These are phyloP conservation scores for Cerastoderma edule DNA, from an alignment of 2,888 invertebrate species.

Conservation along the genomic window DNA sequence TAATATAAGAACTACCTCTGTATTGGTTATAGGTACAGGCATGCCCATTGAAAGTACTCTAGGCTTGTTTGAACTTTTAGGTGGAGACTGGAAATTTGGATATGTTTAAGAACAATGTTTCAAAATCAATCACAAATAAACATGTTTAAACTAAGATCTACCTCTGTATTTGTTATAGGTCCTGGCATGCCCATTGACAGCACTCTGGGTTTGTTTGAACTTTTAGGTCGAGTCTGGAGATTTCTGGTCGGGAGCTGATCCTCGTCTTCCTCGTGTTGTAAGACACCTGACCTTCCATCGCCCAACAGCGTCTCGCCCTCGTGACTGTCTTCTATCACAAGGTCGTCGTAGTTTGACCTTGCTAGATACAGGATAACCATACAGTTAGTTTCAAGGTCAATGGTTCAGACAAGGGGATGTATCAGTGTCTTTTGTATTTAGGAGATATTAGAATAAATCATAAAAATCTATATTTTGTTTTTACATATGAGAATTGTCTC, in stretches of 20 bases:
- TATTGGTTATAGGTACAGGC: slow-evolving; percentile 57
- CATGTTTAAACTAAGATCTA: slow-evolving; percentile 28
- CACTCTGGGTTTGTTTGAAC: slow-evolving; percentile 65
- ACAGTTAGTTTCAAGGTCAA: no score
- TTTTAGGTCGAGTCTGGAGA: slow-evolving; percentile 58
- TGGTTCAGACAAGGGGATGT: no score
- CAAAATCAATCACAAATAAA: no score
- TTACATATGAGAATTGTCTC: no score
- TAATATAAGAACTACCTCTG: not conserved
- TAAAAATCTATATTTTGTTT: no score
- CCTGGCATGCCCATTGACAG: slow-evolving; percentile 63
- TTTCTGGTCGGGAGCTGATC: slow-evolving; percentile 50
- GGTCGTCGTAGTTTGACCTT: slow-evolving; percentile 55
- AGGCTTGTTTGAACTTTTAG: no score
- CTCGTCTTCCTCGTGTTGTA: slow-evolving; percentile 62
- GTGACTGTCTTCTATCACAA: slow-evolving; percentile 78
- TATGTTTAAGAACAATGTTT: no score
- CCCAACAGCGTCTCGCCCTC: slow-evolving; percentile 79
- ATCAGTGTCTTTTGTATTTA: no score
- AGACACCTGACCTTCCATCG: slow-evolving; percentile 72
- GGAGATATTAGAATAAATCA: no score
- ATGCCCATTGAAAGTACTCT: slow-evolving; percentile 53
- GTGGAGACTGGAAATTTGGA: no score
- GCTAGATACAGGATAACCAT: no score
- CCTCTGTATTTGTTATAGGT: slow-evolving; percentile 74